phyloP scores from a whole-genome alignment of 2,113 vertebrate species.

The Stigmatopora argus region DNA sequence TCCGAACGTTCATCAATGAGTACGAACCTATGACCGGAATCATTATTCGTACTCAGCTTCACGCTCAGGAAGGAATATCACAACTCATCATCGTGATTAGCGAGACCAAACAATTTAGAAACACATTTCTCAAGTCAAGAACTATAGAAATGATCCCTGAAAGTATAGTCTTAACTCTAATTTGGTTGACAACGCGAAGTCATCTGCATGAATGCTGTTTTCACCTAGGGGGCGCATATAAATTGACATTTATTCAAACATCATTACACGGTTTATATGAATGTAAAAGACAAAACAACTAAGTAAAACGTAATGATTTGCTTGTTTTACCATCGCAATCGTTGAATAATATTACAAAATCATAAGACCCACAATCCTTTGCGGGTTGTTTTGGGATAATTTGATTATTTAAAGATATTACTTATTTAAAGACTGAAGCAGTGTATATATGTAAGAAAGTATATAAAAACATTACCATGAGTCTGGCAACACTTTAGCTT shows the following conservation, averaged over 20 bases:
- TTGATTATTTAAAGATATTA: no score
- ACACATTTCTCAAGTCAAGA: conserved; percentile 53
- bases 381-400: no score
- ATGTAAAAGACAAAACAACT: no score
- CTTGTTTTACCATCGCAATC: no score
- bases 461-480: neutral
- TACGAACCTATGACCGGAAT: neutral
- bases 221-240: no score
- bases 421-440: no score
- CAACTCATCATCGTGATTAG: conserved; percentile 47
- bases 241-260: no score
- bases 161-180: conserved; percentile 49
- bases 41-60: conserved; percentile 42
- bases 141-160: conserved; percentile 69
- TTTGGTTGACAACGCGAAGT: rapidly evolving
- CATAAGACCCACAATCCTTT: no score
- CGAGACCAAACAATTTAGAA: conserved; percentile 54
- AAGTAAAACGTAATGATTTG: no score
- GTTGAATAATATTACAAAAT: no score
- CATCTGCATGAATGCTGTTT: neutral
- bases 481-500: neutral
- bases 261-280: no score
- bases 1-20: conserved; percentile 56
- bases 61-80: conserved; percentile 48
- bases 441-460: no score